These are phyloP conservation scores for Anagyrus pseudococci DNA, from an alignment of 2,888 invertebrate species.

Conservation along the genomic window DNA sequence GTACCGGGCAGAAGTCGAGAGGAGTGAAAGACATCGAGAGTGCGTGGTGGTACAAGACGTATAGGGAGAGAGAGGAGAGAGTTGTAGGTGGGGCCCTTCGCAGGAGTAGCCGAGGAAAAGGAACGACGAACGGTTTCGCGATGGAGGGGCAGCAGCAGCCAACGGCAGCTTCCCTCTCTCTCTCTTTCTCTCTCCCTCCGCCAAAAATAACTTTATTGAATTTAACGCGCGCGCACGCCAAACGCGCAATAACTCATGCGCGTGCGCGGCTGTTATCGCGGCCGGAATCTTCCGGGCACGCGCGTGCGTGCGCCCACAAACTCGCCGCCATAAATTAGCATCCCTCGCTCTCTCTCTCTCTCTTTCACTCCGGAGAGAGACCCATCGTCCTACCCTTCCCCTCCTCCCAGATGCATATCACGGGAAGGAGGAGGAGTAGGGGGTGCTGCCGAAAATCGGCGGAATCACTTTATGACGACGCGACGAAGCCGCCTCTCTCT, in stretches of 20 bases:
- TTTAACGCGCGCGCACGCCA: slow-evolving; percentile 46
- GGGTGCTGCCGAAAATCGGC: slow-evolving; percentile 32
- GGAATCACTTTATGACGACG: slow-evolving; percentile 33
- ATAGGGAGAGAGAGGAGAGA: slow-evolving; percentile 19
- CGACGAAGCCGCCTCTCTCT: slow-evolving; percentile 15
- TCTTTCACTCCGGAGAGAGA: not conserved
- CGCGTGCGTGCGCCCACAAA: slow-evolving; percentile 17
- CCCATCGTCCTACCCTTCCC: not conserved
- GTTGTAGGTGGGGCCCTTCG: slow-evolving; percentile 2
- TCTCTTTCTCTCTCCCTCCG: slow-evolving; percentile 1
- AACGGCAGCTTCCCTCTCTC: not conserved
- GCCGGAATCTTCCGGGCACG: slow-evolving; percentile 36
- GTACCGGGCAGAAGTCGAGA: too few species aligned
- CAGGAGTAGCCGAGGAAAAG: slow-evolving; percentile 22
- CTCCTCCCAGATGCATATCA: slow-evolving; percentile 26
- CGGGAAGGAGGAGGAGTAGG: not conserved
- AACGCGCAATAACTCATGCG: slow-evolving; percentile 49
- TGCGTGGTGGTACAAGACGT: slow-evolving; percentile 33
- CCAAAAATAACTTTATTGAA: slow-evolving; percentile 52
- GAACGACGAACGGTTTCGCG: slow-evolving; percentile 2
- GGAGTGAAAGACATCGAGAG: slow-evolving; percentile 6
- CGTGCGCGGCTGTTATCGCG: slow-evolving; percentile 41
- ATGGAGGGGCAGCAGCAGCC: too few species aligned
- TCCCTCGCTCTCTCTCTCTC: slow-evolving; percentile 23
- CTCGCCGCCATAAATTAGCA: slow-evolving; percentile 41